Percentiles rank a stretch among this genome's conserved stretches.
These are phyloP conservation scores for Zelleria hepariella DNA, from an alignment of 2,888 invertebrate genomes.

Conservation along the genomic window DNA sequence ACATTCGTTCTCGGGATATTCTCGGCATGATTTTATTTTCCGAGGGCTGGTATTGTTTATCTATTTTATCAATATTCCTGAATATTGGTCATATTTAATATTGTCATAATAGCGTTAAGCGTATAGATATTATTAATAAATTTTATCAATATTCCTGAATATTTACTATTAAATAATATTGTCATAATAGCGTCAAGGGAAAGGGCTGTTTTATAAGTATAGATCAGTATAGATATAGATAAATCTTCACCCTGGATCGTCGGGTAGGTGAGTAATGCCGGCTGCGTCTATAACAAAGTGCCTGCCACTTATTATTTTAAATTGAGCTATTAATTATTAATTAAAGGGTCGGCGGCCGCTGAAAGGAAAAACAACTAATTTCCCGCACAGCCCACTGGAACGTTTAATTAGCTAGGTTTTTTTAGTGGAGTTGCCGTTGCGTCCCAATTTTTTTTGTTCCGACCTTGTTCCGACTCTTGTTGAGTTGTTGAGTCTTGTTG, in stretches of 20 bases:
- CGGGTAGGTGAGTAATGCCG: neutral
- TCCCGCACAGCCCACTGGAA: slow-evolving; percentile 8
- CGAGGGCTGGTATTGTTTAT: no score
- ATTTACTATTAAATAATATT: no score
- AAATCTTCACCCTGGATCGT: neutral
- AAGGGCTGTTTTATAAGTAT: no score
- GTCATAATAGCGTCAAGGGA: no score
- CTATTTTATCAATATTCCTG: no score
- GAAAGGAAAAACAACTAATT: slow-evolving; percentile 12
- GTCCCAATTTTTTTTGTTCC: neutral
- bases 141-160: no score
- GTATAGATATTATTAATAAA: no score
- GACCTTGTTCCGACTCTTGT: no score
- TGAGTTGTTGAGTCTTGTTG: no score
- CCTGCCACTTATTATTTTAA: slow-evolving; percentile 24
- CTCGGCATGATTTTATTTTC: neutral
- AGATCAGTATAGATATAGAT: no score
- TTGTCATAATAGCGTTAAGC: no score
- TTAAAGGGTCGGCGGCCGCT: slow-evolving; percentile 7
- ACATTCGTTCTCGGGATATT: neutral
- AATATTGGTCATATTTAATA: no score
- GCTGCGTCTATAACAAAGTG: slow-evolving; percentile 21
- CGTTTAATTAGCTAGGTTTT: slow-evolving; percentile 14
- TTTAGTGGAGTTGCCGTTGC: neutral
- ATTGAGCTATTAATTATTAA: slow-evolving; percentile 37